A percentile compares a stretch with the other conserved stretches of the same genome.
Conservation (phyloP, 1,140 invertebrate genomes). For the Diorhabda carinulata region DNA sequence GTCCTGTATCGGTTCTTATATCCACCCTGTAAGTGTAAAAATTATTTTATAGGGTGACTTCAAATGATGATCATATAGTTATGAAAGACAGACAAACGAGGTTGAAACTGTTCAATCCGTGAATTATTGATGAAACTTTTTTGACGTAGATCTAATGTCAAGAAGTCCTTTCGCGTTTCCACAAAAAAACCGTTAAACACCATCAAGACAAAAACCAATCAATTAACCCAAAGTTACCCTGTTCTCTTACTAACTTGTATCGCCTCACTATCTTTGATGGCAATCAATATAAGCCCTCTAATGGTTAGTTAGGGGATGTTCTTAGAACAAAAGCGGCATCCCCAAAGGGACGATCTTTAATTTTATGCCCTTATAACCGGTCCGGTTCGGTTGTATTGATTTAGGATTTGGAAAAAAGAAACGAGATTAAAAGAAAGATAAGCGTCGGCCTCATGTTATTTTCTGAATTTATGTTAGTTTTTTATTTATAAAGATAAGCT, state of each 20-base stretch:
- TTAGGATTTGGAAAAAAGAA: not conserved
- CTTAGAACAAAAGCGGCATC: conserved; percentile 14
- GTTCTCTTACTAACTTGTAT: conserved; percentile 1
- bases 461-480: too few relatives aligned
- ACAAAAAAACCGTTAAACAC: not conserved
- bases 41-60: too few relatives aligned
- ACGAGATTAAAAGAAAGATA: not conserved
- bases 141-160: too few relatives aligned
- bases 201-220: not conserved
- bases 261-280: conserved; percentile 8
- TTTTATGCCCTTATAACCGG: not conserved
- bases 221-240: not conserved
- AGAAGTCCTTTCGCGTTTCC: too few relatives aligned
- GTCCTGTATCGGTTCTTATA: too few relatives aligned
- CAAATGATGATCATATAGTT: too few relatives aligned
- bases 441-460: too few relatives aligned
- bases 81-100: too few relatives aligned
- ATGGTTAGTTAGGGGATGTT: conserved; percentile 10
- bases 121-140: too few relatives aligned
- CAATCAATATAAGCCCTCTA: conserved; percentile 15
- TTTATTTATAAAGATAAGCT: too few relatives aligned
- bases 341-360: conserved; percentile 14
- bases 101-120: too few relatives aligned
- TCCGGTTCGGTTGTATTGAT: not conserved
- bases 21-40: too few relatives aligned